Base-by-base conservation (phyloP, 1,140 invertebrate genomes). In the Drosophila pachea region DNA sequence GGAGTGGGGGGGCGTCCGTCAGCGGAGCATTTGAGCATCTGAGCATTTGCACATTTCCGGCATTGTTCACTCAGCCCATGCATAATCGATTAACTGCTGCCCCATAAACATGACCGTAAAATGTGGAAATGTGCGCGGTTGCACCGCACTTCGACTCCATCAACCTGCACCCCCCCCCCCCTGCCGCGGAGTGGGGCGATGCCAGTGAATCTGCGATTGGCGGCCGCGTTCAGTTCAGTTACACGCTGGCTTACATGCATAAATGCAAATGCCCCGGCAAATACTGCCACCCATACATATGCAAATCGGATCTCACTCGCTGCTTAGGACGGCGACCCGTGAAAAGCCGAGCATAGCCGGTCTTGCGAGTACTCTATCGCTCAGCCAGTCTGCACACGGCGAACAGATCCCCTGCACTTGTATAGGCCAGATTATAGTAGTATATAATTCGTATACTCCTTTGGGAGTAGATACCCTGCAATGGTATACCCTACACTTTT, bases 101-200 rank as follows among this genome's bases (percentile, higher is more conserved):
- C 79, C 75, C 78, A 83, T 83, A 83, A 83, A 83, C 78, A 83
- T 84, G 78, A 84, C 78, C 78, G 78, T 81, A 83, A 70, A 83
- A 83, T 83, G 79, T 84, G 78, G 79, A 83, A 84, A 83, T 84
- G 22, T 22, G 68, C 63, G 55, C 63, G 63, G 62, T 60, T 67
- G 48, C 63, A 58, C 49, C 55, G 6, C 62, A 32, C 35, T 9
- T 22, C 22, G 9, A 9, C 45, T 56, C 50, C 22, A 52, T 61
- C 42, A 32, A n/a, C 11, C n/a, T n/a, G n/a, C n/a, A n/a, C n/a
- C n/a, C 7, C 60, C 22, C 31, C 36, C 65, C 32, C 43, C 16
- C 31, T 29, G 9, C 16, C 1, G 33, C 0, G 12, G n/a, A 22
- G 16, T 12, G 32, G n/a, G 9, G 4, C 45, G 40, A 47, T 58